Conservation (phyloP, 2,113 vertebrate species). For the Crocuta crocuta region DNA sequence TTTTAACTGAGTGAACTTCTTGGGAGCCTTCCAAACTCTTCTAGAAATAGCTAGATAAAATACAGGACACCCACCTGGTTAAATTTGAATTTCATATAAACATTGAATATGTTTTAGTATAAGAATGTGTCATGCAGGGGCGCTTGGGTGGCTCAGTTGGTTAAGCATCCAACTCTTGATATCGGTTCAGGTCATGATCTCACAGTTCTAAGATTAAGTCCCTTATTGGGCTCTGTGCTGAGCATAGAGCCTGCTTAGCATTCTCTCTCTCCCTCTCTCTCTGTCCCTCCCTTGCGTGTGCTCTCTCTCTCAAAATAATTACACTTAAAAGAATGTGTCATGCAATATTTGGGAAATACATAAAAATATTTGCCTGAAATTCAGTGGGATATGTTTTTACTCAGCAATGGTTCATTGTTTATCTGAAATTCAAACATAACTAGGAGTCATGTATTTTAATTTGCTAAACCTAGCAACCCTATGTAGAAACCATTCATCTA, state of each 20-base stretch:
- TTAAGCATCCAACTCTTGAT: too few species aligned
- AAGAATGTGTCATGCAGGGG: not conserved
- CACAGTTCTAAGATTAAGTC: too few species aligned
- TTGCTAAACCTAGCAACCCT: constrained; percentile 4
- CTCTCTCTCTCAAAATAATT: too few species aligned
- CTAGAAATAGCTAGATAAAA: constrained; percentile 35
- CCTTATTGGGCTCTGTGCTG: too few species aligned
- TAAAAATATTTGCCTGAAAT: constrained; percentile 4
- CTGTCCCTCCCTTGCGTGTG: too few species aligned
- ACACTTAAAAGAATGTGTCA: not conserved
- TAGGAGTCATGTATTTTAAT: not conserved
- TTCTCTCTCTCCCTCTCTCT: too few species aligned
- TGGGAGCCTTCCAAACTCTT: not conserved
- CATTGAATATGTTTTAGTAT: constrained; percentile 3
- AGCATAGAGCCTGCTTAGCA: too few species aligned
- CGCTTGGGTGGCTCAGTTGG: too few species aligned
- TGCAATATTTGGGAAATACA: constrained; percentile 38
- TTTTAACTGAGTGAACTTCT: constrained; percentile 52
- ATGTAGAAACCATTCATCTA: constrained; percentile 38
- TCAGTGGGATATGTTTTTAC: not conserved
- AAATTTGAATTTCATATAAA: constrained; percentile 32
- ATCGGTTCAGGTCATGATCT: too few species aligned
- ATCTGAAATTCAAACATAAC: constrained; percentile 53
- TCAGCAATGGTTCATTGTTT: not conserved
- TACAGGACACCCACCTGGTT: not conserved